Evolutionary conservation across 2,797 vertebrate species (phyloP), one percentile per base, ranked within the genome.

Genomic region (Sphenopsis melanotis): DNA sequence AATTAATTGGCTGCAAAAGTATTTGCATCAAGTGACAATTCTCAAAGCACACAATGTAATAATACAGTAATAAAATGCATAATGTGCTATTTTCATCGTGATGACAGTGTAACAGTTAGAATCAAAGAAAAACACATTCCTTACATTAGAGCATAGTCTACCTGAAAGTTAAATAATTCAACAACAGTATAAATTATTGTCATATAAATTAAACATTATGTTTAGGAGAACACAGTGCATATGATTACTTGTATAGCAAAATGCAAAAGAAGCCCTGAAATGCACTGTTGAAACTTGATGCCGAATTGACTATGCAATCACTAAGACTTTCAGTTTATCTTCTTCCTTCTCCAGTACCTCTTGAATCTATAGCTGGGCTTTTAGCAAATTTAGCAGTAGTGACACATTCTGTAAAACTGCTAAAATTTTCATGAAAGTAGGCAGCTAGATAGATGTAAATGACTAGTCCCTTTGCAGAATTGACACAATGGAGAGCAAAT

Each of bases 121-220:
- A 94, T 80, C 61, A 95, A 94, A 90, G 90, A 65, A 88, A 92
- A 93, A 41, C 12, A 41, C 21, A 42, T 68, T 78, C n/a, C 11
- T 71, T 72, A 53, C 46, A 71, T 83, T 80, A 68, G 24, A 71
- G 21, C 1, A 14, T 24, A 83, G 53, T 83, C 41, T 88, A 83
- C 15, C 42, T 34, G 61, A 42, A 94, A 63, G 57, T 42, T 86
- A 92, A 93, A 86, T 81, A 88, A 92, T 91, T 90, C 61, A 94
- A 46, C 7, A 87, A 36, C 17, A 69, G 15, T 18, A 78, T 91
- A 85, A 77, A 91, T 80, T 91, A 63, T 59, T 63, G 34, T 76
- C 19, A 41, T 41, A 77, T 83, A 83, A 90, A 90, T 93, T 37
- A 91, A 93, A 90, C 41, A 86, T 86, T 83, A 63, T 64, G 57